Evolutionary conservation across 2,888 invertebrate genomes (phyloP).

Genomic region (Bellardia pandia): DNA sequence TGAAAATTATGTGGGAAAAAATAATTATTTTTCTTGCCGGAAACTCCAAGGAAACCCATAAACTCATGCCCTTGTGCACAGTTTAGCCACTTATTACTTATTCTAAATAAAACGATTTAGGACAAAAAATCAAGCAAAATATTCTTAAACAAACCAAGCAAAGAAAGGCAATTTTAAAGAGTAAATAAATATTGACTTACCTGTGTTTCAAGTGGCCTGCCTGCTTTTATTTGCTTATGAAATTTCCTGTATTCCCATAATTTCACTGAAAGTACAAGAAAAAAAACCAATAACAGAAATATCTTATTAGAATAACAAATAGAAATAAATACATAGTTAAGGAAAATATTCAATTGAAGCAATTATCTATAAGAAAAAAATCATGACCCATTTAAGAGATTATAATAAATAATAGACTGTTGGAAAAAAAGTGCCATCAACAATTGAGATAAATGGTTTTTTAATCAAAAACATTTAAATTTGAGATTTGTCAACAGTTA

Average conservation of each 20-base stretch:
- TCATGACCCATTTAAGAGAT: slow-evolving; percentile 45
- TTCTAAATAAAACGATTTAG: slow-evolving; percentile 10
- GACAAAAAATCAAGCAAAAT: slow-evolving; percentile 21
- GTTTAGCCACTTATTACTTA: neutral
- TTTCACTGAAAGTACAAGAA: slow-evolving; percentile 37
- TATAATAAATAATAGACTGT: neutral
- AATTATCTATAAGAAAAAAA: slow-evolving; percentile 1
- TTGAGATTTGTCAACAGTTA: slow-evolving; percentile 1
- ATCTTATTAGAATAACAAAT: slow-evolving; percentile 42
- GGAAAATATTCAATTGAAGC: slow-evolving; percentile 13
- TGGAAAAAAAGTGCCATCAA: neutral
- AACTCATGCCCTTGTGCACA: slow-evolving; percentile 22
- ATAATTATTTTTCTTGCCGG: slow-evolving; percentile 19
- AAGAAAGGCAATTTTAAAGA: slow-evolving; percentile 35
- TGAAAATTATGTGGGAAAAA: slow-evolving; percentile 43
- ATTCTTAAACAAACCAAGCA: slow-evolving; percentile 19
- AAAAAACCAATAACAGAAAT: neutral
- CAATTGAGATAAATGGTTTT: slow-evolving; percentile 35
- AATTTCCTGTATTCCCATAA: slow-evolving; percentile 60
- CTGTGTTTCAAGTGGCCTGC: slow-evolving; percentile 37
- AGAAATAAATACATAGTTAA: slow-evolving; percentile 18
- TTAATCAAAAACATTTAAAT: slow-evolving; percentile 46
- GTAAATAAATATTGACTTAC: slow-evolving; percentile 40
- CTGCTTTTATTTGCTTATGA: slow-evolving; percentile 25
- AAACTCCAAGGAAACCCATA: slow-evolving; percentile 42